Base-by-base conservation (phyloP, 2,888 invertebrate species). In the Neoitamus cyanurus region DNA sequence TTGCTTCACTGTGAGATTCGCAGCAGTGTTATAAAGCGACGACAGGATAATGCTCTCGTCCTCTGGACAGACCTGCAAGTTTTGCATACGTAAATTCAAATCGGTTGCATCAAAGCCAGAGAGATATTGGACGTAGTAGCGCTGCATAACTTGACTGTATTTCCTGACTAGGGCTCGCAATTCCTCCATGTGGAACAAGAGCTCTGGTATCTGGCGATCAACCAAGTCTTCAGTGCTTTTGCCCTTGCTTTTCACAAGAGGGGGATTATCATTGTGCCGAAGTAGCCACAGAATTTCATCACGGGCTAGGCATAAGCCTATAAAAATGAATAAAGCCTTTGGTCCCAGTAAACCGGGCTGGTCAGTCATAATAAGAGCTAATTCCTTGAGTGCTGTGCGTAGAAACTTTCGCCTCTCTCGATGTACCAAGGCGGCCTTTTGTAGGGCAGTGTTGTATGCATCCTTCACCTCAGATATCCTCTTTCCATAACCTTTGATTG, bases 141-240 rank as follows among this genome's bases (percentile, higher is more conserved):
- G 94, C 91, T 99, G 99, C 93, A 99, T 96, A 7, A 99, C 98
- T 92, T 98, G 97, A 88, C 97, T 97, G 90, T 99, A 98, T 90
- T 99, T 99, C 86, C 98, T 94, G 3, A 99, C 97, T 83, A 99
- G 92, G 30, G 97, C 97, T 88, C 99, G 93, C 80, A 99, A 91
- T 91, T 99, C 99, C 90, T 99, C 98, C 95, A 99, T 99, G 89
- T 99, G 98, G 90, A 99, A 99, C 7, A 99, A 92, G 70, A 99
- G 92, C 91, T 99, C 99, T 0, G 99, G 99, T 69, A 99, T 92
- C 90, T 99, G 99, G 84, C 99, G 93, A 90, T 99, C 99, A 0
- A 98, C 96, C 84, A 99, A 92, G 91, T 98, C 98, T 91, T 98
- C 98, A n/a, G 96, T 94, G 13, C 95, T 94, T 91, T 96, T 96